These are phyloP conservation scores for Sphinx pinastri DNA, from an alignment of 2,888 invertebrate genomes.

Conservation along the genomic window DNA sequence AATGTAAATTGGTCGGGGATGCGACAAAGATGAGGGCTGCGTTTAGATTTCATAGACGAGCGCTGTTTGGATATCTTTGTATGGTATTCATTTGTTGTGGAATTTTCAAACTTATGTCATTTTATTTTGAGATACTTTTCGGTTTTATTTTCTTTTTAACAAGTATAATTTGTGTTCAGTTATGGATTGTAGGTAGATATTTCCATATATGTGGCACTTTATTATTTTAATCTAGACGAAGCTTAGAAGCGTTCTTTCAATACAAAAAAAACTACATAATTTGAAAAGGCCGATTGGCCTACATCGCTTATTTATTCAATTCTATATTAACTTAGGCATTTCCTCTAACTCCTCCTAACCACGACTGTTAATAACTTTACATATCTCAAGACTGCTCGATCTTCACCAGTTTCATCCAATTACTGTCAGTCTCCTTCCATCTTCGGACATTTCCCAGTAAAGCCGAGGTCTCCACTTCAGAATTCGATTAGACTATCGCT, in stretches of 20 bases:
- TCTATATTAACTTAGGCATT: too few species aligned
- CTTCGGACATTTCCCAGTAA: background rate
- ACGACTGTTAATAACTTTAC: background rate
- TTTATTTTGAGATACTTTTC: too few species aligned
- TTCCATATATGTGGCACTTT: too few species aligned
- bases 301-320: too few species aligned
- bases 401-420: background rate
- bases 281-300: too few species aligned
- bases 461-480: background rate
- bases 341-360: background rate
- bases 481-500: background rate
- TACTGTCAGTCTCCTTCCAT: background rate
- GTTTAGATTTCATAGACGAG: slow-evolving; percentile 73
- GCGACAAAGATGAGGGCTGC: slow-evolving; percentile 68
- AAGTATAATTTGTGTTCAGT: too few species aligned
- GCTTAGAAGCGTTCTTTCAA: too few species aligned
- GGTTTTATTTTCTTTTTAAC: too few species aligned
- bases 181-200: too few species aligned
- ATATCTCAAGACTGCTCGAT: background rate
- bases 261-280: too few species aligned
- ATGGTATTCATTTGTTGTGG: background rate
- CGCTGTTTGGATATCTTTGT: slow-evolving; percentile 15
- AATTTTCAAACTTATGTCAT: background rate
- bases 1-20: slow-evolving; percentile 33
- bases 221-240: too few species aligned